Evolutionary conservation across 35 echinoderm and acorn worm genomes (phyloP), one percentile per base, ranked within the genome.

Genomic region (Holothuria glaberrima): DNA sequence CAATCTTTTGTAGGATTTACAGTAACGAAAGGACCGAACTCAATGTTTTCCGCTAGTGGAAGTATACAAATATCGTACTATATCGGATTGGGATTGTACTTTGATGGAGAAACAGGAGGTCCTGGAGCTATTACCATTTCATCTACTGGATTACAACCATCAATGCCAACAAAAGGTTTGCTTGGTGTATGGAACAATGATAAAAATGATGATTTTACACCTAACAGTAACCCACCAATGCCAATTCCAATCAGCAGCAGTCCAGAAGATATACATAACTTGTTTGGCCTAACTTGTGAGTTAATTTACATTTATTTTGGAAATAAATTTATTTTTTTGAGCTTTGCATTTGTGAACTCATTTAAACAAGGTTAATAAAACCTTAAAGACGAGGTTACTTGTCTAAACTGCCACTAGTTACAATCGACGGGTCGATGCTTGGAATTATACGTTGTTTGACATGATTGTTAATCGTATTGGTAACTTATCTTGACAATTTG

Each of bases 241-340:
- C 36, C 36, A 41, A 41, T 41, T 44, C 48, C 19, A 24, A 30
- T 58, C 25, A 22, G n/a, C n/a, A 82, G 79, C 24, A 58, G n/a
- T 60, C 7, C 50, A 12, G 79, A 82, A 14, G 79, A 82, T 19
- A 9, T 82, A 58, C 79, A 82, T 41, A 41, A 41, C 50, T 25
- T 54, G 48, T 82, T 82, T 82, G 79, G 79, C 21, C 48, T 82
- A 28, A 54, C 79, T 12, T 82, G 79, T 82, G n/a, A 82, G 79
- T 41, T 41, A 2, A 41, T 41, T 41, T 7, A 41, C n/a, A 41
- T 41, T 41, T 4, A 41, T 2, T 4, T 4, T 41, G 7, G 7
- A 41, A 41, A 2, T 4, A 41, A 41, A 4, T 41, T 41, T 41
- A 41, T 41, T 41, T n/a, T n/a, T n/a, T n/a, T n/a, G n/a, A n/a